Evolutionary conservation across 2,113 vertebrate genomes (phyloP), one percentile per base, ranked within the genome.

Genomic region (Hypomesus transpacificus): DNA sequence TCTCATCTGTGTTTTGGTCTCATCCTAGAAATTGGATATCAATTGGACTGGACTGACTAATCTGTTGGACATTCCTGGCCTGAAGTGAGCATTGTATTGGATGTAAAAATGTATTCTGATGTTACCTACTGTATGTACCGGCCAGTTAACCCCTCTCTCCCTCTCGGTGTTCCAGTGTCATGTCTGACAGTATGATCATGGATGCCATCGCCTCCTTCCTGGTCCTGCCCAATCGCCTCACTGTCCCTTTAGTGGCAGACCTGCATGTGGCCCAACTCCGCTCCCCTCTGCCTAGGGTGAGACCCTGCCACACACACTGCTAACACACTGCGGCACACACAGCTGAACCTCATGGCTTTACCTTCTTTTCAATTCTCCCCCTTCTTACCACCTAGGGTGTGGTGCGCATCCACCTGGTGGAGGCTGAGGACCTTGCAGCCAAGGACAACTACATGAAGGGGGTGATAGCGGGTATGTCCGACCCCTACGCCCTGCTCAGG

Each of bases 11-110:
- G 18, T 3, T 58, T 54, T 13, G 58, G 64, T 24, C 69, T 68
- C 69, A 24, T 69, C 9, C 1, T 26, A 97, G 96, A 92, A 89
- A 78, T 86, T 98, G 46, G 92, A 95, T 81, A 95, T 97, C 82
- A 97, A 97, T 84, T 98, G 96, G 96, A 98, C 96, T 0, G 96
- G 96, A 70, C 75, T 98, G 85, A 97, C 96, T 78, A 97, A 97
- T 82, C 84, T 98, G 73, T 84, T 98, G 86, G 96, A 98, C 77
- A 92, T 98, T 71, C 96, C 96, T 56, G 96, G 96, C 69, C 91
- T 98, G 67, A 95, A 95, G 96, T 98, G 87, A 93, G 90, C 39
- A 46, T 46, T 46, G 39, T 46, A 46, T 46, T 46, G 39, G 39
- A 46, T 13, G 39, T 46, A 1, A 46, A 46, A 46, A 46, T 1